A percentile compares a stretch with the other conserved stretches of the same genome.
Conservation (phyloP, 2,888 invertebrate genomes). For the Diarsia brunnea region DNA sequence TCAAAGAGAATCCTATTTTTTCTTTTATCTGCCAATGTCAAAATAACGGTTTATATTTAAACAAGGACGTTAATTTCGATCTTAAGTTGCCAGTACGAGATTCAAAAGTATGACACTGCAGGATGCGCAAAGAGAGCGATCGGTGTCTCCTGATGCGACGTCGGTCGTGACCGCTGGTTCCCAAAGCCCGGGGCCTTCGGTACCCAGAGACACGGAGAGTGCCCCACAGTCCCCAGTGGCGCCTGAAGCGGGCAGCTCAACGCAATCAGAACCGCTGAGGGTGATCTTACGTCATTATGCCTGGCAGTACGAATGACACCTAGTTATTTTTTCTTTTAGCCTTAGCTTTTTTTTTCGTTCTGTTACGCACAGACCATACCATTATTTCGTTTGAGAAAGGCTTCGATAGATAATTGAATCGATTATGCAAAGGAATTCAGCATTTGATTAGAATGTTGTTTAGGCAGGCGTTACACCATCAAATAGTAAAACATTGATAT, state of each 20-base stretch:
- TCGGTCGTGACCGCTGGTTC: slow-evolving; percentile 75
- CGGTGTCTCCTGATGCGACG: slow-evolving; percentile 79
- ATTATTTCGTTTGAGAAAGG: slow-evolving; percentile 73
- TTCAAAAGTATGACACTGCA: slow-evolving; percentile 72
- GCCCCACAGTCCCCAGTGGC: slow-evolving; percentile 73
- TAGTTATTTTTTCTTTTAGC: slow-evolving; percentile 87
- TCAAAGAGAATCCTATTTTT: slow-evolving; percentile 12
- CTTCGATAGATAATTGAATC: slow-evolving; percentile 70
- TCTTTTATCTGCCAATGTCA: slow-evolving; percentile 11
- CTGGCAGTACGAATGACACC: slow-evolving; percentile 90
- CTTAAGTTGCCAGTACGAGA: slow-evolving; percentile 60
- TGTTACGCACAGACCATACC: slow-evolving; percentile 81
- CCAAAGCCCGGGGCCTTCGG: slow-evolving; percentile 70
- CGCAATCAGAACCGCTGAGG: slow-evolving; percentile 84
- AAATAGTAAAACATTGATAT: slow-evolving; percentile 41
- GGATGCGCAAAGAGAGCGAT: slow-evolving; percentile 78
- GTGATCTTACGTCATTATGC: slow-evolving; percentile 89
- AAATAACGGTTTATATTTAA: slow-evolving; percentile 23
- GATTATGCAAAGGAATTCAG: slow-evolving; percentile 87
- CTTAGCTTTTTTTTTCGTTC: slow-evolving; percentile 83
- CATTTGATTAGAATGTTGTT: slow-evolving; percentile 83
- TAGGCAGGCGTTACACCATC: slow-evolving; percentile 66
- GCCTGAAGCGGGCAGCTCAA: slow-evolving; percentile 83
- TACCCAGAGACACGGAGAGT: slow-evolving; percentile 64
- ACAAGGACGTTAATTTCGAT: slow-evolving; percentile 39